Base-by-base conservation (phyloP, 1,140 invertebrate species). In the Dryas iulia region DNA sequence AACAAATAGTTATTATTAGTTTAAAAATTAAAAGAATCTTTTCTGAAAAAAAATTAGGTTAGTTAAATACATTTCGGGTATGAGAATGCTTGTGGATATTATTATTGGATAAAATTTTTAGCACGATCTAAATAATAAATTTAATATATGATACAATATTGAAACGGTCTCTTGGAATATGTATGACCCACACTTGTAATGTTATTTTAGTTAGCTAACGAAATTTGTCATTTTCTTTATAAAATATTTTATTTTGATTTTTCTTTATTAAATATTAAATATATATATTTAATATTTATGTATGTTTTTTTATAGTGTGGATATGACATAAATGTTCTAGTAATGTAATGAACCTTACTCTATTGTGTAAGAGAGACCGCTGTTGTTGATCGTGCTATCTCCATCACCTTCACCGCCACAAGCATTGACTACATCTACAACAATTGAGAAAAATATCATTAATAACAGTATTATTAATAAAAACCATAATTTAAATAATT, bases 371-470 rank as follows among this genome's bases (percentile, higher is more conserved):
- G 89, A 91, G 89, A 90, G 92, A 92, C 92, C 91, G 92, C 89
- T 89, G 92, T 90, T 78, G 89, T 87, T 83, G 86, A 90, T 92
- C 88, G 89, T 92, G 91, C 90, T 89, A 81, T 73, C 89, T 90
- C 87, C 89, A 78, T 91, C 89, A 90, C 89, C 93, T 94, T 95
- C 94, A 95, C 94, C 94, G 94, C 94, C 94, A 95, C 93, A 95
- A 94, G 94, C 94, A 95, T 93, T 95, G 94, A 95, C 94, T 95
- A 95, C 94, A 95, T 95, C 94, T 95, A 94, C 93, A 95, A 95
- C 93, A 94, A 93, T 92, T 92, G 88, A 92, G 39, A 91, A 88
- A 90, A 82, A 87, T 77, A 77, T 84, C 83, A 90, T 76, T 81
- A 86, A 75, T 72, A 74, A 73, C 61, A 75, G 65, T 72, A 47